Conservation (phyloP, 1,140 invertebrate species). For the Caenorhabditis tropicalis region DNA sequence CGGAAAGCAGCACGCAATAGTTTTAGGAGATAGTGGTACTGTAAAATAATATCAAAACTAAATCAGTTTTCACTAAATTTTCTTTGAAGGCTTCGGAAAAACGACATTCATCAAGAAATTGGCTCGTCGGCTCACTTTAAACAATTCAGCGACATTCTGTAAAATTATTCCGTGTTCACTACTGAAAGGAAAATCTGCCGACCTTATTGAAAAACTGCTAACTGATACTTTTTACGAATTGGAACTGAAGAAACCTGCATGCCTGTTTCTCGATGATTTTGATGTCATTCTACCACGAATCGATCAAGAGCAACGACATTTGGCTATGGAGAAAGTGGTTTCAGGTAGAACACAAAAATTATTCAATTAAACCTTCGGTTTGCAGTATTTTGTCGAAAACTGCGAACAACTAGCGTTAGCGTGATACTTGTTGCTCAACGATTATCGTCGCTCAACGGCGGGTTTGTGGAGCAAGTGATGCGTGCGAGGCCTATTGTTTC, state of each 20-base stretch:
- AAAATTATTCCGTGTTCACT: conserved; percentile 39
- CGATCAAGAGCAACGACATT: conserved; percentile 61
- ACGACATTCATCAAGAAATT: conserved; percentile 33
- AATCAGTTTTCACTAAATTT: not conserved
- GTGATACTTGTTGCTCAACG: not conserved
- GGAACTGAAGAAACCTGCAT: conserved; percentile 52
- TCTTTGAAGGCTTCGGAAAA: conserved; percentile 50
- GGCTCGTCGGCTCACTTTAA: not conserved
- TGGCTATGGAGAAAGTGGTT: conserved; percentile 61
- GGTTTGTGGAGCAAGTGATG: conserved; percentile 17
- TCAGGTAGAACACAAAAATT: conserved; percentile 40
- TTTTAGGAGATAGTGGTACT: conserved; percentile 2
- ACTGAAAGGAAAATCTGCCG: conserved; percentile 57
- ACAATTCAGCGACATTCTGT: conserved; percentile 1
- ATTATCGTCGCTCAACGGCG: not conserved
- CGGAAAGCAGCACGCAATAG: not conserved
- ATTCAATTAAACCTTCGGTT: not conserved
- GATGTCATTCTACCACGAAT: conserved; percentile 59
- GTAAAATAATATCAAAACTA: not conserved
- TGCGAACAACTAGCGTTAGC: conserved; percentile 13
- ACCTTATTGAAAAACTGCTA: conserved; percentile 54
- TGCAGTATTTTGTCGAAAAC: not conserved
- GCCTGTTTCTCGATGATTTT: conserved; percentile 61
- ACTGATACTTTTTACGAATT: conserved; percentile 40
- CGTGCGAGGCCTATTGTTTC: conserved; percentile 28